A percentile compares a stretch with the other conserved stretches of the same genome.
Evolutionary conservation across 2,113 vertebrate genomes (phyloP).

Genomic region (Pogona vitticeps): DNA sequence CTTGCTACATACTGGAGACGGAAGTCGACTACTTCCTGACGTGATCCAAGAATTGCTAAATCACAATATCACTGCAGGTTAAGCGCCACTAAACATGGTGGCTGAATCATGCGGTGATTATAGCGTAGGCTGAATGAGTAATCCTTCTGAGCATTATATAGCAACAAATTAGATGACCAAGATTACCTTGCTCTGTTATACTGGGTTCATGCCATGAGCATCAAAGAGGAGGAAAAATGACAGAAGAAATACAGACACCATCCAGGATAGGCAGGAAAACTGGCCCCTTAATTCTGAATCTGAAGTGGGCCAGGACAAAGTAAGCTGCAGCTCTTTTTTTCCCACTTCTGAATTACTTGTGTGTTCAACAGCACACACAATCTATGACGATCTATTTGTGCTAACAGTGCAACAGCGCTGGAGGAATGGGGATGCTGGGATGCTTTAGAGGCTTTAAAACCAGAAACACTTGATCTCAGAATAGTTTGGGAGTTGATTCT

Average conservation of each 20-base stretch:
- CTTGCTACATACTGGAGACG: too few species aligned
- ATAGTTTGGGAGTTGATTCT: too few species aligned
- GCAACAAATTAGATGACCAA: background rate
- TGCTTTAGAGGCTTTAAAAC: too few species aligned
- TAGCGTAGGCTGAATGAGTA: too few species aligned
- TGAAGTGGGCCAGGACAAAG: too few species aligned
- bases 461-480: too few species aligned
- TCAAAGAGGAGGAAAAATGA: background rate
- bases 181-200: background rate
- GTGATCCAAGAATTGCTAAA: background rate
- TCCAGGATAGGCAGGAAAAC: background rate
- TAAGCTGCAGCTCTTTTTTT: too few species aligned
- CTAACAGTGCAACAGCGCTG: background rate
- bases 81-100: background rate
- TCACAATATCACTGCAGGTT: background rate
- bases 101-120: too few species aligned
- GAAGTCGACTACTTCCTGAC: background rate
- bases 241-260: background rate
- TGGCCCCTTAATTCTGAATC: too few species aligned
- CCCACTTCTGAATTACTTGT: too few species aligned
- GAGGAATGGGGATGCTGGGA: background rate
- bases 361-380: too few species aligned
- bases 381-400: background rate
- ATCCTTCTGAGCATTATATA: too few species aligned
- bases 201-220: background rate